These are phyloP conservation scores for Crocuta crocuta DNA, from an alignment of 2,113 vertebrate genomes.

Conservation along the genomic window DNA sequence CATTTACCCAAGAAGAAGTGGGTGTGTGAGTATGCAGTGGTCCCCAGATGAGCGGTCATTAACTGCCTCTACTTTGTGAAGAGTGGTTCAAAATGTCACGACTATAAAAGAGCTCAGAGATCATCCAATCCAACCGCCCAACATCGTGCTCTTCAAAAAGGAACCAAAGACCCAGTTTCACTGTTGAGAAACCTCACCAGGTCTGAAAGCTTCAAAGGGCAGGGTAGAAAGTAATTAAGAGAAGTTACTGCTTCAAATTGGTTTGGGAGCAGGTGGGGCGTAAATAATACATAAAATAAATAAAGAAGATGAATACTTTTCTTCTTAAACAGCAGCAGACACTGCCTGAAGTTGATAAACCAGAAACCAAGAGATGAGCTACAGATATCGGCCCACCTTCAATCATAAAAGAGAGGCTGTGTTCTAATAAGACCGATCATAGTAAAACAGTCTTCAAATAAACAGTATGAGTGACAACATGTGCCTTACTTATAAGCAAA, in stretches of 20 bases:
- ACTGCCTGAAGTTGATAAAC: slow-evolving; percentile 44
- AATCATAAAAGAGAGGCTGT: background rate
- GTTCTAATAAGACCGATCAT: background rate
- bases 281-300: slow-evolving; percentile 76
- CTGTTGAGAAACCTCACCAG: background rate
- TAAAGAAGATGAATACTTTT: slow-evolving; percentile 37
- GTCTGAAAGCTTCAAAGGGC: slow-evolving; percentile 50
- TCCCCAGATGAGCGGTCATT: background rate
- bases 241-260: slow-evolving; percentile 41
- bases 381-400: background rate
- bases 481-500: slow-evolving; percentile 18
- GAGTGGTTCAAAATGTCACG: slow-evolving; percentile 18
- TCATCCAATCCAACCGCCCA: background rate
- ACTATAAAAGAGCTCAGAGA: background rate
- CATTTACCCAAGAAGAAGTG: background rate
- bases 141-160: background rate
- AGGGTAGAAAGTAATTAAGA: slow-evolving; percentile 64
- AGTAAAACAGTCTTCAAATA: background rate
- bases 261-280: slow-evolving; percentile 50
- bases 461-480: background rate
- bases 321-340: slow-evolving; percentile 11
- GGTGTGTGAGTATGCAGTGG: background rate
- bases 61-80: background rate
- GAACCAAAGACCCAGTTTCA: slow-evolving; percentile 54
- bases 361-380: background rate